Evolutionary conservation across 2,797 vertebrate species (phyloP).

Genomic region (Sternotherus odoratus): DNA sequence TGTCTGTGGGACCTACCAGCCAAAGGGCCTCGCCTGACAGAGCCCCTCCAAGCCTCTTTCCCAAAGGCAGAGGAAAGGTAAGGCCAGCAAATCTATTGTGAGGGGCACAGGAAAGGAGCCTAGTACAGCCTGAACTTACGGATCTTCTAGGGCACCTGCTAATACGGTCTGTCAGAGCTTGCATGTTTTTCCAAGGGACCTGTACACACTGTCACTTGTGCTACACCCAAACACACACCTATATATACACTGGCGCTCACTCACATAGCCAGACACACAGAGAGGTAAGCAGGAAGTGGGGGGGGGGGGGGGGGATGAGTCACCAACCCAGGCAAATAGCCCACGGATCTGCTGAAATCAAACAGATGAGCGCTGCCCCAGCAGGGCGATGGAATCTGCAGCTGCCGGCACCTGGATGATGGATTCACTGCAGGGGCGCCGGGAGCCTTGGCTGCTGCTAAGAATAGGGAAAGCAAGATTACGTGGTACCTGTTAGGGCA

Average conservation of each 20-base stretch:
- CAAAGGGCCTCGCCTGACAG: not conserved
- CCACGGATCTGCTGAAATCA: conserved; percentile 71
- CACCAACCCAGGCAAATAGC: conserved; percentile 73
- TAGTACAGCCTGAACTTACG: not conserved
- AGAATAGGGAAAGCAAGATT: not conserved
- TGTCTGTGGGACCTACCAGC: not conserved
- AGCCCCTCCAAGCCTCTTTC: not conserved
- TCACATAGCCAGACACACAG: conserved; percentile 31
- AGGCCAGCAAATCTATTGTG: not conserved
- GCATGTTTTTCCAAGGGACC: not conserved
- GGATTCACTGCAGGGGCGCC: conserved; percentile 71
- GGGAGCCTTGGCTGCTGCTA: not conserved
- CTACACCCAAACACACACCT: too few species aligned
- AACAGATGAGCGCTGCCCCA: conserved; percentile 60
- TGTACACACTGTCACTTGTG: not conserved
- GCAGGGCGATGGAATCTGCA: conserved; percentile 43
- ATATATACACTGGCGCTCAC: not conserved
- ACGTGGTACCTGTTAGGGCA: not conserved
- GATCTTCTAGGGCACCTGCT: not conserved
- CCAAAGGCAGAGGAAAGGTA: not conserved
- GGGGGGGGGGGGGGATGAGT: conserved; percentile 62
- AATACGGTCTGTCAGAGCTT: not conserved
- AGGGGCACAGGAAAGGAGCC: not conserved
- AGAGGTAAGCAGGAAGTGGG: conserved; percentile 20
- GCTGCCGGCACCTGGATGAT: conserved; percentile 59